phyloP scores from a whole-genome alignment of 2,113 vertebrate species.

The Chloropsis cyanopogon region DNA sequence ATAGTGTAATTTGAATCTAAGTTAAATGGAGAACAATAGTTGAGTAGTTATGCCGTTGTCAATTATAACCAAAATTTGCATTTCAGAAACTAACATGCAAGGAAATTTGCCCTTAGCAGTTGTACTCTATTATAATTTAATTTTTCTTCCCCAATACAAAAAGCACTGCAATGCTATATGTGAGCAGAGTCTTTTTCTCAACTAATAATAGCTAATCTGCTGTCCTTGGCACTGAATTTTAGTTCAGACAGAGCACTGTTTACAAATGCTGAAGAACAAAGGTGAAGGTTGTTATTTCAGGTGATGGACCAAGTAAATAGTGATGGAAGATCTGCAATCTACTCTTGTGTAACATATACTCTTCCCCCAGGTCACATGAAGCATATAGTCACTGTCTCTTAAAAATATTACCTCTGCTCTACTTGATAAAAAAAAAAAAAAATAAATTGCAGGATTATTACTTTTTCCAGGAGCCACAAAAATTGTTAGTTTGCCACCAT shows the following conservation, averaged over 20 bases:
- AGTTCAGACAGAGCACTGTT: background rate
- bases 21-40: background rate
- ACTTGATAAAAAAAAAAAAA: background rate
- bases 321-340: background rate
- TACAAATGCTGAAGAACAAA: background rate
- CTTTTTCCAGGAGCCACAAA: background rate
- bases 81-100: background rate
- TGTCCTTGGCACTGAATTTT: background rate
- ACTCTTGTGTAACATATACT: background rate
- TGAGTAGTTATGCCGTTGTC: background rate
- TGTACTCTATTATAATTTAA: background rate
- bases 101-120: background rate
- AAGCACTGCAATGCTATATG: background rate
- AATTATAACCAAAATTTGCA: background rate
- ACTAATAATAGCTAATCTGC: background rate
- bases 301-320: background rate
- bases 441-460: background rate
- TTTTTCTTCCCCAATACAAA: background rate
- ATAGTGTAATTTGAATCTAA: background rate
- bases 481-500: background rate
- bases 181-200: background rate
- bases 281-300: background rate
- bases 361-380: background rate
- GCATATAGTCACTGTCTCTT: background rate
- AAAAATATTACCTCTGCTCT: background rate